A percentile compares a stretch with the other conserved stretches of the same genome.
phyloP scores from a whole-genome alignment of 2,888 invertebrate species.

The Meiosimyza decipiens region DNA sequence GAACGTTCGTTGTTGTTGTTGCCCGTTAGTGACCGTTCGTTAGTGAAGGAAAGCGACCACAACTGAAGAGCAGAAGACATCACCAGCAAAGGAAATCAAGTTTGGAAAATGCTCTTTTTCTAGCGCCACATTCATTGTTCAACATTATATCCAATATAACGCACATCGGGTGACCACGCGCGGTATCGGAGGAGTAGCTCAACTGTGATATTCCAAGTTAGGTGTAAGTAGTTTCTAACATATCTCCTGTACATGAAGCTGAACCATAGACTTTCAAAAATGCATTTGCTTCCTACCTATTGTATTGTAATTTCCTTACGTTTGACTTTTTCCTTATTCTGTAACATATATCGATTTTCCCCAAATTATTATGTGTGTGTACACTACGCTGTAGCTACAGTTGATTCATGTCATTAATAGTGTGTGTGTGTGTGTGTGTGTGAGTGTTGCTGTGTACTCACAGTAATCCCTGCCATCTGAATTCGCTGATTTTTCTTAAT shows the following conservation, averaged over 20 bases:
- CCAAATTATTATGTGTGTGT: constrained; percentile 1
- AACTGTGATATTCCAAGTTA: no score
- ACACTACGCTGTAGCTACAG: constrained; percentile 1
- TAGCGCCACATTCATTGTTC: background rate
- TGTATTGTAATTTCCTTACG: no score
- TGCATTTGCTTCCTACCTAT: no score
- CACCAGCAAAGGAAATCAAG: background rate
- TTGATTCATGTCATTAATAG: background rate
- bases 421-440: constrained; percentile 8
- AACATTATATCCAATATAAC: no score
- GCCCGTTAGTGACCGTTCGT: constrained; percentile 1
- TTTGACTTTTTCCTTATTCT: background rate
- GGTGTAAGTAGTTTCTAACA: no score
- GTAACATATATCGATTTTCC: constrained; percentile 27
- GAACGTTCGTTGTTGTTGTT: constrained; percentile 14
- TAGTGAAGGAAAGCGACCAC: constrained; percentile 19
- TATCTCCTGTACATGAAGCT: no score
- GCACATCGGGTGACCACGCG: no score
- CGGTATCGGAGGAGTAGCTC: no score
- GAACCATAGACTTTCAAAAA: no score
- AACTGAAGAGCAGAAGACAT: background rate
- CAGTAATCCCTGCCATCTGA: no score
- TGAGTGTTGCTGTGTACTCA: background rate
- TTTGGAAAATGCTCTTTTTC: constrained; percentile 4
- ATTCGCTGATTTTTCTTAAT: no score